phyloP scores from a whole-genome alignment of 2,113 vertebrate species.

The Puntigrus tetrazona region DNA sequence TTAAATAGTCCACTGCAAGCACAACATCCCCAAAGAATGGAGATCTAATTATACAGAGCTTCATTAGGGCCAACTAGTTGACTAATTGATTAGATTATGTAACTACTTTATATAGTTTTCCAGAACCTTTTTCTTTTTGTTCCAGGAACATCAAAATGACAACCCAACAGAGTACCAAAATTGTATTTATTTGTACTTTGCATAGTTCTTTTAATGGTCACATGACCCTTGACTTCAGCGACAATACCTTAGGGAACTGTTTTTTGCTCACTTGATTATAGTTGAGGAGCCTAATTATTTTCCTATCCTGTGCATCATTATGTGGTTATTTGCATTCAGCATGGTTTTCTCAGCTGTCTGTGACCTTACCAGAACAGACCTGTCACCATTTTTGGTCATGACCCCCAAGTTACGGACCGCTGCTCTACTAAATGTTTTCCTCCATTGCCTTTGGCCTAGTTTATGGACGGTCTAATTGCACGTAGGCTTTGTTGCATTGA shows the following conservation, averaged over 20 bases:
- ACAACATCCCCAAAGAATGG: neutral
- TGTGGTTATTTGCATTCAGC: neutral
- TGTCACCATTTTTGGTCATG: neutral
- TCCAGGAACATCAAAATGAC: neutral
- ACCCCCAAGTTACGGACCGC: neutral
- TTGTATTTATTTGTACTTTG: neutral
- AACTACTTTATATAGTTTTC: neutral
- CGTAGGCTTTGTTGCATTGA: neutral
- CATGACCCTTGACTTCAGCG: neutral
- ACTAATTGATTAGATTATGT: neutral
- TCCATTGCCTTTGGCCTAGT: constrained; percentile 17
- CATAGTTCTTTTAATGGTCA: neutral
- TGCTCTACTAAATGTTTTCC: neutral
- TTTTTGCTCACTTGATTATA: neutral
- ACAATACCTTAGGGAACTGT: neutral
- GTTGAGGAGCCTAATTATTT: neutral
- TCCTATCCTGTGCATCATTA: neutral
- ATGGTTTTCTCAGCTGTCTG: neutral
- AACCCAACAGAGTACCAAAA: neutral
- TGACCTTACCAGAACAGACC: neutral
- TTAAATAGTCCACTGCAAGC: neutral
- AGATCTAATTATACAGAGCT: neutral
- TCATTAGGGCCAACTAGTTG: neutral
- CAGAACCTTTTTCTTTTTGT: neutral
- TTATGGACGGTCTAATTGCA: neutral